Base-by-base conservation (phyloP, 1,140 invertebrate genomes). In the Heliconius nattereri region DNA sequence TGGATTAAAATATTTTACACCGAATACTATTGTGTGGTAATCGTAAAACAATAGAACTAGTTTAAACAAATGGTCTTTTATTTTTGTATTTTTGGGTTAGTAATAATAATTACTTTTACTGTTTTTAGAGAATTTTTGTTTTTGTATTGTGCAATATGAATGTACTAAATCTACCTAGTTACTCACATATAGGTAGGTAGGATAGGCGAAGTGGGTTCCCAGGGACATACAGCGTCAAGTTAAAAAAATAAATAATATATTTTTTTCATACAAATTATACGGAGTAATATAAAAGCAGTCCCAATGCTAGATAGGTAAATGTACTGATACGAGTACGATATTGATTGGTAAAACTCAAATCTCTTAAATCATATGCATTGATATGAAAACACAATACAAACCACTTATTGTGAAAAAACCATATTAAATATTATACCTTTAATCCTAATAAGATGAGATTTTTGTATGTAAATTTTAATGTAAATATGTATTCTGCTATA, bases 1-100 rank as follows among this genome's bases (percentile, higher is more conserved):
- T 75, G 71, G 29, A 75, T 75, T 75, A 23, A 75, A 37, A 75
- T 60, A 19, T 29, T 74, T 74, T 54, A 66, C 60, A 66, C 60
- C 60, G 11, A 8, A 26, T 11, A 66, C 60, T 11, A 29, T 66
- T 66, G 60, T 66, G 29, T 26, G 9, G 23, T 66, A 66, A 66
- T 66, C 23, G 23, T 29, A 66, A 66, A 66, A 66, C 60, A 66
- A 66, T 66, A 66, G 60, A 26, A 29, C 1, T n/a, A 9, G 54
- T 19, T 52, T 19, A 20, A 66, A 66, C 60, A 66, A 66, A 26
- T 9, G 60, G 0, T 26, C 23, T 66, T 66, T 66, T 66, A 26
- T 66, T 26, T 66, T 13, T 26, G 1, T 66, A 13, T 26, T 66
- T 66, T 66, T 66, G 2, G 3, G 8, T 23, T 11, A 13, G 60